These are phyloP conservation scores for Calameuta pallipes DNA, from an alignment of 2,888 invertebrate genomes.

Conservation along the genomic window DNA sequence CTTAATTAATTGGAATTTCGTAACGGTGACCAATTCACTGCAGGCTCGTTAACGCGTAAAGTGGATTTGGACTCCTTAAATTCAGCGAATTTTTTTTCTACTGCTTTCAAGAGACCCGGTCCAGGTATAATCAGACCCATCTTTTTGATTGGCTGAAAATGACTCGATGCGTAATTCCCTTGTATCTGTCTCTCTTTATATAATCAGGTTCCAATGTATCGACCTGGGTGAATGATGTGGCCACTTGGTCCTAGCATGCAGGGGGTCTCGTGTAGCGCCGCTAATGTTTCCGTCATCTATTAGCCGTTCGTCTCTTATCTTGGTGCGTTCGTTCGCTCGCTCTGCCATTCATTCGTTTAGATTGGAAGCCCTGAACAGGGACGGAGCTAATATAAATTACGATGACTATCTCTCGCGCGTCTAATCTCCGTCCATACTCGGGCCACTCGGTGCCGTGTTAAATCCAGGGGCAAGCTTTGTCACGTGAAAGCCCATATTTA, in stretches of 20 bases:
- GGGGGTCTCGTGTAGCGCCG: slow-evolving; percentile 18
- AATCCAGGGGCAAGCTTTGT: slow-evolving; percentile 32
- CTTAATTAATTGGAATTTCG: too few relatives aligned
- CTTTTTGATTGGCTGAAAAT: too few relatives aligned
- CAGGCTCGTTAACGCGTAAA: too few relatives aligned
- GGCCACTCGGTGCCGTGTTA: slow-evolving; percentile 24
- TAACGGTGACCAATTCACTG: too few relatives aligned
- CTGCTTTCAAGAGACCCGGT: too few relatives aligned
- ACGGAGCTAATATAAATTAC: slow-evolving; percentile 38
- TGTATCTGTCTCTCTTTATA: neutral
- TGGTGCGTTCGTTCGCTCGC: slow-evolving; percentile 13
- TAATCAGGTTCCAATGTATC: neutral
- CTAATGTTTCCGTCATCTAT: slow-evolving; percentile 29
- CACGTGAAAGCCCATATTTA: slow-evolving; percentile 23
- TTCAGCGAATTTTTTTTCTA: too few relatives aligned
- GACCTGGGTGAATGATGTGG: slow-evolving; percentile 6
- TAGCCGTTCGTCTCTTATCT: slow-evolving; percentile 21
- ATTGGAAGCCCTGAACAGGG: slow-evolving; percentile 37
- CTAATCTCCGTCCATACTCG: slow-evolving; percentile 19
- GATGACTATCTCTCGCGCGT: slow-evolving; percentile 37
- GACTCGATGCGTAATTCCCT: too few relatives aligned
- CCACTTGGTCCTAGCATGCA: slow-evolving; percentile 8
- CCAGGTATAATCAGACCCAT: too few relatives aligned
- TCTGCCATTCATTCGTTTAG: slow-evolving; percentile 32
- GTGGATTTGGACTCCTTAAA: too few relatives aligned